Conservation (phyloP, 1,140 invertebrate species). For the Aphelenchoides fujianensis region DNA sequence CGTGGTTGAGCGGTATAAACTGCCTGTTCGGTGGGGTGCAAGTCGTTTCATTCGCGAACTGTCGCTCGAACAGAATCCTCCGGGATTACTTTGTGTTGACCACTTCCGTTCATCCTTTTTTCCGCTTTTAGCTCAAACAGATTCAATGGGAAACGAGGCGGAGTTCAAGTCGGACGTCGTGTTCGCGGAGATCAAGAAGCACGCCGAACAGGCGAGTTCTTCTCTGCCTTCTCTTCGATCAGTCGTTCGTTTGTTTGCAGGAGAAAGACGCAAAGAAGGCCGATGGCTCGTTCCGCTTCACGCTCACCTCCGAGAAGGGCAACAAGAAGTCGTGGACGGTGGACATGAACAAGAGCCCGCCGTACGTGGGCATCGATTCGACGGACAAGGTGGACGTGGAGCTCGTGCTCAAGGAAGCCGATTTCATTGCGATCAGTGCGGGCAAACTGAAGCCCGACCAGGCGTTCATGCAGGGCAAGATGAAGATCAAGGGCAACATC, state of each 20-base stretch:
- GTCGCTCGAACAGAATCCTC: too few species aligned
- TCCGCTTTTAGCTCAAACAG: not conserved
- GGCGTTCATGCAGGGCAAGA: constrained; percentile 86
- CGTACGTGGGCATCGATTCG: constrained; percentile 45
- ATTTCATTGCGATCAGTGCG: constrained; percentile 64
- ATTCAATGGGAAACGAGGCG: constrained; percentile 7
- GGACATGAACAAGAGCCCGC: constrained; percentile 48
- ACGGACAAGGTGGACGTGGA: constrained; percentile 52
- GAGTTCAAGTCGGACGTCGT: constrained; percentile 74
- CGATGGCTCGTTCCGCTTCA: constrained; percentile 64
- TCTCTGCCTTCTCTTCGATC: too few species aligned
- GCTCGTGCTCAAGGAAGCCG: constrained; percentile 50
- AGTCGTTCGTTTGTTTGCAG: constrained; percentile 72
- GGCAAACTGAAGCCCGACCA: constrained; percentile 80
- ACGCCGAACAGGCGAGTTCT: constrained; percentile 73
- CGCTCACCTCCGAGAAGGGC: constrained; percentile 42
- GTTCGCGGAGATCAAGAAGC: constrained; percentile 76
- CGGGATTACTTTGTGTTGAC: too few species aligned
- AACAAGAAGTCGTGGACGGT: constrained; percentile 53
- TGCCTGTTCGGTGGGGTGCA: not conserved
- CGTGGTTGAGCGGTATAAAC: not conserved
- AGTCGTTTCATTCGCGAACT: not conserved
- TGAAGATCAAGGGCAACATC: constrained; percentile 54
- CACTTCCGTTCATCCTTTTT: not conserved
- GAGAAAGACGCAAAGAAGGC: constrained; percentile 77